Evolutionary conservation across 2,797 vertebrate genomes (phyloP), one percentile per base, ranked within the genome.

Genomic region (Paratrypauchen microcephalus): DNA sequence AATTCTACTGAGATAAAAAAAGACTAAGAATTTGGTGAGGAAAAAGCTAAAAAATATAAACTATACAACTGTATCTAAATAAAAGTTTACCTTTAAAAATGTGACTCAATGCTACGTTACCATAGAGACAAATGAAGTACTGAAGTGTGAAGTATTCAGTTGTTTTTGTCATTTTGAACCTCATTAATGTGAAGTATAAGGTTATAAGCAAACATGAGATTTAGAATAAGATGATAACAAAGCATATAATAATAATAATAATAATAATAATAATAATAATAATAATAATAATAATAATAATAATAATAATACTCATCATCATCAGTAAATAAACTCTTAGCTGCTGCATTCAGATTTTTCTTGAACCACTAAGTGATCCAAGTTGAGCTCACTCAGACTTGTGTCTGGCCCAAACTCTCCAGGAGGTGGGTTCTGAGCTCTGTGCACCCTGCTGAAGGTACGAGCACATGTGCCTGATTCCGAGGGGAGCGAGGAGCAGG

Each of bases 361-460:
- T 45, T 15, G 11, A 16, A 19, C 21, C 12, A 23, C 4, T 30
- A 65, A 48, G 16, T 65, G 3, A 26, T 8, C 26, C 16, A n/a
- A 28, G 41, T 50, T 26, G 0, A 68, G 24, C 64, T 13, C 36
- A 18, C 12, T 73, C 41, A 36, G 69, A 13, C 12, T 26, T 28
- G 30, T 13, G 39, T 61, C 63, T 21, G 19, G 11, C 62, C 26
- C 16, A 19, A 18, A 15, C 59, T 61, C 16, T 65, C 26, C 0
- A 39, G 69, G 26, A 61, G 75, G 60, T 69, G 81, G 70, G 55
- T 56, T 78, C 77, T 55, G 74, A 68, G 59, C 52, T 66, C 77
- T 68, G 71, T 85, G 79, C 80, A 85, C 85, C 81, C 76, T 79
- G 78, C 86, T 91, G 84, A 71, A 91, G 92, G 87, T 89, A 76